Conservation (phyloP, 2,113 vertebrate genomes). For the Rhipidura dahli region DNA sequence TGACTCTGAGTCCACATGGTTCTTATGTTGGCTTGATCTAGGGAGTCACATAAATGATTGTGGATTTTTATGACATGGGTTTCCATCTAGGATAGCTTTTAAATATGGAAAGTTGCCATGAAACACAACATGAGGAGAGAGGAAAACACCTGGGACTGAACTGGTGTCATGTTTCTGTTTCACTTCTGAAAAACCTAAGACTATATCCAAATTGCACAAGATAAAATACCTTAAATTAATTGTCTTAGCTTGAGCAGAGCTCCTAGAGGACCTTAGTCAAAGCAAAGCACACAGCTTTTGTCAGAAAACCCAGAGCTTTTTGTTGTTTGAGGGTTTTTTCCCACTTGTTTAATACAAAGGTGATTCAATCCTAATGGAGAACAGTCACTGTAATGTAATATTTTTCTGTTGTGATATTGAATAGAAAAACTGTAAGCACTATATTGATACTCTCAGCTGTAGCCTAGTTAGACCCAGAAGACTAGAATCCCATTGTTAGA, state of each 20-base stretch:
- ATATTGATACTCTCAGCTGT: background rate
- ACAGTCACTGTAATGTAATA: background rate
- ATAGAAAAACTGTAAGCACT: background rate
- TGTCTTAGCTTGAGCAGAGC: background rate
- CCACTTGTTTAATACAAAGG: background rate
- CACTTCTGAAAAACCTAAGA: background rate
- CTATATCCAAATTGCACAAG: background rate
- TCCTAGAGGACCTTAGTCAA: background rate
- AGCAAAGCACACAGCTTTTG: background rate
- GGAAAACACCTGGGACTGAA: background rate
- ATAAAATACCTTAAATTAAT: background rate
- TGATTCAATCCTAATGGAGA: background rate
- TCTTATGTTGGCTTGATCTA: background rate
- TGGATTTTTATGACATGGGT: background rate
- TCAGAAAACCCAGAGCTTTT: background rate
- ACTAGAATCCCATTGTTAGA: background rate
- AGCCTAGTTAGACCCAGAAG: background rate
- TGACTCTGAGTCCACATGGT: background rate
- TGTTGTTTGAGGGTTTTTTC: background rate
- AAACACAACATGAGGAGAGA: background rate
- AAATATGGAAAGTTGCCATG: background rate
- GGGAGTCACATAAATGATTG: background rate
- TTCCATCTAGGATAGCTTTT: background rate
- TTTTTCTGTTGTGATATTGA: background rate
- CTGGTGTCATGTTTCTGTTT: constrained; percentile 8